Conservation (phyloP, 2,113 vertebrate species). For the Pristiophorus japonicus region DNA sequence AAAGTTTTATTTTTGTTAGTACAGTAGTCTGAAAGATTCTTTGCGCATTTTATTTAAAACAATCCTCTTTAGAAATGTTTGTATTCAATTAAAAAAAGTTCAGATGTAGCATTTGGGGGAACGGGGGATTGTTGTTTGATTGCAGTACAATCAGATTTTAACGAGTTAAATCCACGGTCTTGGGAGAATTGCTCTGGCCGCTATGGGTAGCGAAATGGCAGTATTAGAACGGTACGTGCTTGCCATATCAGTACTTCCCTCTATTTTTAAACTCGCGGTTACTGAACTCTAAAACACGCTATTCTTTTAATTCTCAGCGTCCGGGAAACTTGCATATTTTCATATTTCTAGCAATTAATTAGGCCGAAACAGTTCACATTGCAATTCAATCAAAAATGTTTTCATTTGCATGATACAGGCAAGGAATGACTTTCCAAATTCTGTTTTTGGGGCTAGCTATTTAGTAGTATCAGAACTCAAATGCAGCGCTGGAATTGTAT, state of each 20-base stretch:
- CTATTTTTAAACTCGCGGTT: background rate
- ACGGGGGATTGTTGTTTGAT: background rate
- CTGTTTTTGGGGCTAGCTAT: background rate
- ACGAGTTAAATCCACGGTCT: background rate
- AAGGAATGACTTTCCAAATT: background rate
- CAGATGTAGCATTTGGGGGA: background rate
- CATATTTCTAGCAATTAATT: background rate
- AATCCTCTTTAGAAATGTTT: background rate
- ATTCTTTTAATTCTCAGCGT: background rate
- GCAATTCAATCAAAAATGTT: background rate
- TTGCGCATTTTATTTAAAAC: background rate
- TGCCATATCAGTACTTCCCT: background rate
- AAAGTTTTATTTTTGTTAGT: background rate
- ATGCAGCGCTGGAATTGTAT: background rate
- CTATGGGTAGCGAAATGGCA: background rate
- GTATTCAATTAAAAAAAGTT: background rate
- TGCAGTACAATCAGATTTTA: background rate
- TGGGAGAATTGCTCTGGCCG: background rate
- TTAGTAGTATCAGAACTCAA: background rate
- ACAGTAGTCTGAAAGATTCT: background rate
- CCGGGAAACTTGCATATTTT: background rate
- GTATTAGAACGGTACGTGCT: background rate
- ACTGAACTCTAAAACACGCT: background rate
- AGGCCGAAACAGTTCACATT: background rate
- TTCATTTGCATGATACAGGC: background rate